Evolutionary conservation across 2,113 vertebrate species (phyloP).

Genomic region (Shinisaurus crocodilurus): DNA sequence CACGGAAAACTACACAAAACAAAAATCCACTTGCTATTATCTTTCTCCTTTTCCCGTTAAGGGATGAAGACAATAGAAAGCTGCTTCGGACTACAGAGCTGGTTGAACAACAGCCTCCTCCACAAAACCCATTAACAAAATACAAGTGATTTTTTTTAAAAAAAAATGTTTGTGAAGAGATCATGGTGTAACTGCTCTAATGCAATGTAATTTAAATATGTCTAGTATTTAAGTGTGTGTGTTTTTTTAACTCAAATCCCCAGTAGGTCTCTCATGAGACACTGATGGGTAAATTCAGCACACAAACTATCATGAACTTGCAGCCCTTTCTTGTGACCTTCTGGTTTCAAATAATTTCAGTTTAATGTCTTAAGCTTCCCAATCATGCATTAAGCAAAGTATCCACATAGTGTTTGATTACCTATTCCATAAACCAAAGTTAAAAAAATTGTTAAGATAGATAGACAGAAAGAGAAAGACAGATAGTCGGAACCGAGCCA

Average conservation of each 20-base stretch:
- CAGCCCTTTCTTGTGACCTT: not conserved
- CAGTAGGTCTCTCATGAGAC: not conserved
- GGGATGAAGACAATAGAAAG: too few species aligned
- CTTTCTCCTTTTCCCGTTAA: slow-evolving; percentile 36
- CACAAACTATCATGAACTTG: not conserved
- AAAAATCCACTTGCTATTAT: slow-evolving; percentile 48
- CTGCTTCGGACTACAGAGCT: too few species aligned
- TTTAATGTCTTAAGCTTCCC: not conserved
- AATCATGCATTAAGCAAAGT: slow-evolving; percentile 40
- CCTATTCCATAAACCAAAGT: not conserved
- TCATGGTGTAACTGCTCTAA: not conserved
- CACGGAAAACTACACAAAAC: too few species aligned
- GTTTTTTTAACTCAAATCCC: not conserved
- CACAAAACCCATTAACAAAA: slow-evolving; percentile 40
- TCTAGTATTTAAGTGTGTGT: slow-evolving; percentile 11
- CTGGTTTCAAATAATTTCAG: slow-evolving; percentile 35
- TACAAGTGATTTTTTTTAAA: slow-evolving; percentile 5
- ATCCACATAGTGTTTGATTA: not conserved
- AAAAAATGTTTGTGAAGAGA: slow-evolving; percentile 24
- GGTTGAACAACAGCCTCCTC: too few species aligned
- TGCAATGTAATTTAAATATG: not conserved
- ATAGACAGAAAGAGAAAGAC: not conserved
- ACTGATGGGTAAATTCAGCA: not conserved
- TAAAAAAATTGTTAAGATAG: not conserved
- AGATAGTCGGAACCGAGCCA: too few species aligned